Percentiles rank a stretch among this genome's conserved stretches.
phyloP scores from a whole-genome alignment of 53 echinoderm and acorn worm genomes.

The Hippasteria phrygiana region DNA sequence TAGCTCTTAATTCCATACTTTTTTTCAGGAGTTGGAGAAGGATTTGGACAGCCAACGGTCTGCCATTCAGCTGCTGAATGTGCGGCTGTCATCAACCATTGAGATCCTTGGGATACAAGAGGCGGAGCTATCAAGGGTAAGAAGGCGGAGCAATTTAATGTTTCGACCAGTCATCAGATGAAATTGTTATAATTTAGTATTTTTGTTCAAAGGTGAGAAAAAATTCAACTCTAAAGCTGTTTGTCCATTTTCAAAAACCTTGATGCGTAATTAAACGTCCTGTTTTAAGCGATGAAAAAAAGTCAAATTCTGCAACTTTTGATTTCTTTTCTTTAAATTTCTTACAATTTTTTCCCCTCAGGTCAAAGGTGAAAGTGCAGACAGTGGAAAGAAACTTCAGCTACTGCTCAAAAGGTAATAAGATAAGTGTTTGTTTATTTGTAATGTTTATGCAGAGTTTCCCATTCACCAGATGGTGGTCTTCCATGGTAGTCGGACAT shows the following conservation, averaged over 20 bases:
- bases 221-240: too few species aligned
- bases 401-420: slow-evolving; percentile 57
- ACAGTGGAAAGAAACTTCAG: slow-evolving; percentile 31
- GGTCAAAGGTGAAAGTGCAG: slow-evolving; percentile 59
- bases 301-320: background rate
- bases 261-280: too few species aligned
- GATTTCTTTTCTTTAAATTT: background rate
- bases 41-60: slow-evolving; percentile 61
- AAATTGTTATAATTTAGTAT: too few species aligned
- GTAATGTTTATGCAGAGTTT: background rate
- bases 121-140: slow-evolving; percentile 84
- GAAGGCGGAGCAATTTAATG: too few species aligned
- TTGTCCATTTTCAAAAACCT: too few species aligned
- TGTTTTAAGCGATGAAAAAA: too few species aligned
- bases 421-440: background rate
- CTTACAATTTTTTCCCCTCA: background rate
- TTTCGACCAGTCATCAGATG: too few species aligned
- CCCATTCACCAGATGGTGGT: too few species aligned
- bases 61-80: slow-evolving; percentile 74
- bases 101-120: slow-evolving; percentile 91
- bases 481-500: too few species aligned
- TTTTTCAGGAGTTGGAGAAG: slow-evolving; percentile 55
- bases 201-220: too few species aligned
- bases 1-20: background rate
- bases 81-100: slow-evolving; percentile 83